phyloP scores from a whole-genome alignment of 2,888 invertebrate genomes.

The Nephrotoma guestfalica region DNA sequence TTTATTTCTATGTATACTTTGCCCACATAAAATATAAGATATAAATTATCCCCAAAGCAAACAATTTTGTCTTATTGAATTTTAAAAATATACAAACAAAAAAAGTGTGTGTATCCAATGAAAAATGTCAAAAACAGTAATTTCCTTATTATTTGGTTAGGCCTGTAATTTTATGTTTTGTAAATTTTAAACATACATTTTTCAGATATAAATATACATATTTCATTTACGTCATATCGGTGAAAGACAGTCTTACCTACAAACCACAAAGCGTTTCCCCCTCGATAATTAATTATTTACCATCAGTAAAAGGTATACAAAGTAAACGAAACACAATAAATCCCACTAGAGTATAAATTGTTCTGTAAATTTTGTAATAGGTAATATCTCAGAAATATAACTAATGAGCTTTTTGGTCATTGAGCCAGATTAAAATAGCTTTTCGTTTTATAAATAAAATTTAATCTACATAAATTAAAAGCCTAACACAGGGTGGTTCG shows the following conservation, averaged over 20 bases:
- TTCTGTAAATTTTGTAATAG: neutral
- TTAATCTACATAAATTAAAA: neutral
- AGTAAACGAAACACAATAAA: neutral
- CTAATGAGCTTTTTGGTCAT: neutral
- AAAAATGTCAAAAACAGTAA: neutral
- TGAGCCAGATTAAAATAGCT: neutral
- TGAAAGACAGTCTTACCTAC: neutral
- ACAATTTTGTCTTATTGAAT: neutral
- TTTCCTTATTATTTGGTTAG: neutral
- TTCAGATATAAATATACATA: neutral
- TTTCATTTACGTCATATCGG: neutral
- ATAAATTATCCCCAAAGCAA: neutral
- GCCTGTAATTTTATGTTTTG: neutral
- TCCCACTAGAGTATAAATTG: no score
- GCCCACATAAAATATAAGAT: neutral
- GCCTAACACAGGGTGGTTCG: no score
- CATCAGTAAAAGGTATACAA: neutral
- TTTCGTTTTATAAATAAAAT: neutral
- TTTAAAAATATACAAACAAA: neutral
- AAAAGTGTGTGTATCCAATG: neutral
- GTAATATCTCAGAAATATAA: neutral
- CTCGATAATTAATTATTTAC: neutral
- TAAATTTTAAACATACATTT: neutral
- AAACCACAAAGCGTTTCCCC: neutral
- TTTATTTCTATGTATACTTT: neutral